phyloP scores from a whole-genome alignment of 92 coral and sea anemone genomes.

The Palythoa grandiflora region DNA sequence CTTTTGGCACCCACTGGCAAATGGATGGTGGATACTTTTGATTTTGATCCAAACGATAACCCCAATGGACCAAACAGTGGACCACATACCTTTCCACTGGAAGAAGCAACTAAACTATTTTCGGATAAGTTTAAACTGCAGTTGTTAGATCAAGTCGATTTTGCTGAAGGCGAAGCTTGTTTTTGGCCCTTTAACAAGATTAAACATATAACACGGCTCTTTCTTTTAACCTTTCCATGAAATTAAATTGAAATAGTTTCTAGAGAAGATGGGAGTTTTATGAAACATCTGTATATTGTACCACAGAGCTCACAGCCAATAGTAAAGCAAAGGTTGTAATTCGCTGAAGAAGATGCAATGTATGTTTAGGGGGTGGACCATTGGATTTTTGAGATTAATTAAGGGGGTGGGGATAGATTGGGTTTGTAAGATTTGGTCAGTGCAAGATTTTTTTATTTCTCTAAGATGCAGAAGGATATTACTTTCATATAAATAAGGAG shows the following conservation, averaged over 20 bases:
- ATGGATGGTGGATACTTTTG: conserved; percentile 44
- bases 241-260: neutral
- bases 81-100: neutral
- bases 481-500: too few species aligned
- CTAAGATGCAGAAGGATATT: too few species aligned
- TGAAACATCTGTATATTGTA: too few species aligned
- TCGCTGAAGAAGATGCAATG: too few species aligned
- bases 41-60: conserved; percentile 14
- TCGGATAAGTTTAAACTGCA: neutral
- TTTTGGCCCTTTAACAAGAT: neutral
- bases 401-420: too few species aligned
- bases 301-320: too few species aligned
- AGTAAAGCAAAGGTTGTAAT: too few species aligned
- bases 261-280: neutral
- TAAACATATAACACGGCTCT: neutral
- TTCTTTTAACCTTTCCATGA: neutral
- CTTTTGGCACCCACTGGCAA: conserved; percentile 38
- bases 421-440: too few species aligned
- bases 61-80: neutral
- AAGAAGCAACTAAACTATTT: neutral
- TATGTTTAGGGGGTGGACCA: too few species aligned
- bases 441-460: too few species aligned
- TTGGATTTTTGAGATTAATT: too few species aligned
- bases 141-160: neutral
- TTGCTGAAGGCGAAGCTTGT: neutral